Evolutionary conservation across 2,797 vertebrate genomes (phyloP), one percentile per base, ranked within the genome.

Genomic region (Melanotaenia maccullochi): DNA sequence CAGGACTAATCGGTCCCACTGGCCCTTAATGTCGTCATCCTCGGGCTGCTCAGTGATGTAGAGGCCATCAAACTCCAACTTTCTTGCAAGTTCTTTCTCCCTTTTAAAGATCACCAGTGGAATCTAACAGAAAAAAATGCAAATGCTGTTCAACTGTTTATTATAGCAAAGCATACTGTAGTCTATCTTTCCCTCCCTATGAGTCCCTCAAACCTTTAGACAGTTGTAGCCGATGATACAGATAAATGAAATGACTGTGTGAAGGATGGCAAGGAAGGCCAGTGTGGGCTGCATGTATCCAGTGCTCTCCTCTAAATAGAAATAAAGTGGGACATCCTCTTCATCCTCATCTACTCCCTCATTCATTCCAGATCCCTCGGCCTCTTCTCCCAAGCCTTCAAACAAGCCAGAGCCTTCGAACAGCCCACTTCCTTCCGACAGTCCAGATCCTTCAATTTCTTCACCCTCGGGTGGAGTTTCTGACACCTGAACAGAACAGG

Each of bases 141-240:
- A 61, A 73, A 63, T 24, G 1, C 0, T n/a, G 5, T 59, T 68
- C 18, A 57, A 47, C 38, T 14, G 38, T 30, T 30, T 30, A 30
- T 30, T 30, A 30, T 18, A n/a, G 18, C 38, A 30, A 30, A 62
- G 28, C 24, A n/a, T 25, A 18, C 47, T 14, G 52, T 16, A 25
- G 25, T 54, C 25, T 13, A 55, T 28, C 1, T 16, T 55, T 30
- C 14, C 4, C 54, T 40, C 5, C 9, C 5, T 42, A 8, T 60
- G 25, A 64, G 33, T 1, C 35, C 14, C 5, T 44, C 32, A 44
- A 76, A 97, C 97, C 95, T 99, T 98, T 65, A 98, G 94, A 73
- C 97, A 99, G 90, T 99, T 97, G 94, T 99, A 99, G 70, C 97
- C 97, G 1, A 99, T 98, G 89, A 99, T 99, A 77, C 97, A 97